Evolutionary conservation across 2,888 invertebrate genomes (phyloP).

Genomic region (Campoplex nolae): DNA sequence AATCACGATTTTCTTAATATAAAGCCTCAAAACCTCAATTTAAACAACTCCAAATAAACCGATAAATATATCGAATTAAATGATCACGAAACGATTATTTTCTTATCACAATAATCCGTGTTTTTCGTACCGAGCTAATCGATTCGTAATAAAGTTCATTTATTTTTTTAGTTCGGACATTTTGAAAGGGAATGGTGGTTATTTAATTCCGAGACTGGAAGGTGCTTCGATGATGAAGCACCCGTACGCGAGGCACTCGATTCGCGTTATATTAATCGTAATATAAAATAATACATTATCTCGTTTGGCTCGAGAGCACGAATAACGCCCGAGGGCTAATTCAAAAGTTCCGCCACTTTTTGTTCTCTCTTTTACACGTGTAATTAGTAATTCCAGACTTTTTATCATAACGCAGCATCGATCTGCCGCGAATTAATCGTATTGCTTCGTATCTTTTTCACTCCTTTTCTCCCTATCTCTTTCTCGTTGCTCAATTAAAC

Average conservation of each 20-base stretch:
- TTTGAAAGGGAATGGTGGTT: constrained; percentile 13
- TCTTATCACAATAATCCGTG: background rate
- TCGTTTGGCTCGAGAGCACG: background rate
- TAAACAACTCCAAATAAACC: too few relatives aligned
- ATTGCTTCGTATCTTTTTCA: background rate
- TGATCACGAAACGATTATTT: background rate
- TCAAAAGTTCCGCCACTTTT: constrained; percentile 5
- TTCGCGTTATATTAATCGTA: constrained; percentile 47
- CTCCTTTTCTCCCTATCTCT: background rate
- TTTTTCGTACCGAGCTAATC: background rate
- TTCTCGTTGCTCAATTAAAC: constrained; percentile 38
- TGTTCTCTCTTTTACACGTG: constrained; percentile 14
- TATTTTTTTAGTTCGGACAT: background rate
- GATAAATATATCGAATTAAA: background rate
- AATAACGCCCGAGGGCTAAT: constrained; percentile 7
- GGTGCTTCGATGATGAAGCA: constrained; percentile 54
- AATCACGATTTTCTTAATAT: too few relatives aligned
- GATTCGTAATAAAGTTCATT: background rate
- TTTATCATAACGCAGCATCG: constrained; percentile 54
- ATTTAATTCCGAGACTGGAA: constrained; percentile 32
- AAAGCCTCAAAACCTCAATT: too few relatives aligned
- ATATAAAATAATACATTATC: constrained; percentile 44
- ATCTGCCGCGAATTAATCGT: constrained; percentile 58
- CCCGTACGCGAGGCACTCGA: constrained; percentile 28
- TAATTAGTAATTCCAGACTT: constrained; percentile 36